A percentile compares a stretch with the other conserved stretches of the same genome.
phyloP scores from a whole-genome alignment of 2,888 invertebrate species.

The Lissocephala sabroskyi region DNA sequence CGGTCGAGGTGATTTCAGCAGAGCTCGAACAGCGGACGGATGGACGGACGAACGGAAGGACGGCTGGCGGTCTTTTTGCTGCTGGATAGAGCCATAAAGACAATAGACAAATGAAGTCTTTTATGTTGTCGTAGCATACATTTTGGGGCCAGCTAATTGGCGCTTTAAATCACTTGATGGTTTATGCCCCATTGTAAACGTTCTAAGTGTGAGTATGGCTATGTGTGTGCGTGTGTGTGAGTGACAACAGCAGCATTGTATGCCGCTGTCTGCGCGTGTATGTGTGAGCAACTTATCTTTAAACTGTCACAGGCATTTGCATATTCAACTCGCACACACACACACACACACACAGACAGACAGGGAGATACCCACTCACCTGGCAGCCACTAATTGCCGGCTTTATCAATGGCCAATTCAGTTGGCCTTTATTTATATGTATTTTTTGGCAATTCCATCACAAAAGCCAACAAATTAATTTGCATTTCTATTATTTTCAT shows the following conservation, averaged over 20 bases:
- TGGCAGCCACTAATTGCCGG: constrained; percentile 42
- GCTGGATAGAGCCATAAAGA: constrained; percentile 37
- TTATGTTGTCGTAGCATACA: constrained; percentile 23
- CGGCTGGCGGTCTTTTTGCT: too few relatives aligned
- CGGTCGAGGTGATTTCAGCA: too few relatives aligned
- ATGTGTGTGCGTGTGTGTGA: constrained; percentile 1
- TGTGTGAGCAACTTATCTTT: constrained; percentile 27
- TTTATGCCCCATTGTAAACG: too few relatives aligned
- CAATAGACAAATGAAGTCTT: constrained; percentile 44
- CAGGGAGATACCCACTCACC: background rate
- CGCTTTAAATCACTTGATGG: constrained; percentile 40
- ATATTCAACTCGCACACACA: background rate
- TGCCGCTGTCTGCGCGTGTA: background rate
- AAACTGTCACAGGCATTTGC: constrained; percentile 13
- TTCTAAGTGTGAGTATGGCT: background rate
- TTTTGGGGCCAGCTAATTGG: constrained; percentile 49
- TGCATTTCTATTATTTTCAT: constrained; percentile 63
- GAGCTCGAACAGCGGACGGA: background rate
- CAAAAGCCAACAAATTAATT: constrained; percentile 47
- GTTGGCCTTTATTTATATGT: constrained; percentile 15
- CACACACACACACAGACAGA: background rate
- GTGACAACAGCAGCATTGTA: too few relatives aligned
- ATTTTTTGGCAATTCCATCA: constrained; percentile 5
- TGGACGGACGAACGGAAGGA: background rate
- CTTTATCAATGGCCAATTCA: constrained; percentile 44